These are phyloP conservation scores for Laticauda laticaudata DNA, from an alignment of 2,113 vertebrate species.

Conservation along the genomic window DNA sequence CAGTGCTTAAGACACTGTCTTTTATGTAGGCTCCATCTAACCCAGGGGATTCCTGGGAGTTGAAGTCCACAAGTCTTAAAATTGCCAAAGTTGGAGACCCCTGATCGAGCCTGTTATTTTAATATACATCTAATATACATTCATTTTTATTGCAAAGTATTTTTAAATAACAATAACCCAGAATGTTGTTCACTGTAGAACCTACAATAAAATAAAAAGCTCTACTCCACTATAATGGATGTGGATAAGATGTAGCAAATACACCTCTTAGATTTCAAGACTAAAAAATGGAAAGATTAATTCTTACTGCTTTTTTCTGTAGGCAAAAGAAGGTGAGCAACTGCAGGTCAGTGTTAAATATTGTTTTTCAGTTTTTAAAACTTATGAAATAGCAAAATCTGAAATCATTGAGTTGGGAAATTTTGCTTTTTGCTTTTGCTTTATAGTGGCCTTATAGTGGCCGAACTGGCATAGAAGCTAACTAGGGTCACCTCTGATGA, in stretches of 20 bases:
- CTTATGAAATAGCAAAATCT: not conserved
- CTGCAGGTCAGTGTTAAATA: constrained; percentile 35
- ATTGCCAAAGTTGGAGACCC: no score
- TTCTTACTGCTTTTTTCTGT: constrained; percentile 26
- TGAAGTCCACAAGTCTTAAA: no score
- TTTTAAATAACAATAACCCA: not conserved
- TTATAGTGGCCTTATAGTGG: not conserved
- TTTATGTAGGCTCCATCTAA: not conserved
- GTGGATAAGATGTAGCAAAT: constrained; percentile 3
- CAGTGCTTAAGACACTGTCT: not conserved
- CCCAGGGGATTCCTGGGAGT: no score
- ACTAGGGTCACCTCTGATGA: not conserved
- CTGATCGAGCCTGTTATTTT: not conserved
- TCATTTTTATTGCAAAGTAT: not conserved
- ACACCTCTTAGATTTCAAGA: constrained; percentile 8
- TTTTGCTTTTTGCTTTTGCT: not conserved
- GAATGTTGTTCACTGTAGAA: not conserved
- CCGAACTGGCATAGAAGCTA: not conserved
- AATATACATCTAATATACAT: not conserved
- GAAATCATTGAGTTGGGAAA: not conserved
- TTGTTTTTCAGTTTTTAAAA: not conserved
- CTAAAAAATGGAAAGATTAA: constrained; percentile 12
- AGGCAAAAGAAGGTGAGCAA: constrained; percentile 40
- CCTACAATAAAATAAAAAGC: not conserved
- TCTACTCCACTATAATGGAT: not conserved